Evolutionary conservation across 2,888 invertebrate genomes (phyloP), one percentile per base, ranked within the genome.

Genomic region (Corythucha ciliata): DNA sequence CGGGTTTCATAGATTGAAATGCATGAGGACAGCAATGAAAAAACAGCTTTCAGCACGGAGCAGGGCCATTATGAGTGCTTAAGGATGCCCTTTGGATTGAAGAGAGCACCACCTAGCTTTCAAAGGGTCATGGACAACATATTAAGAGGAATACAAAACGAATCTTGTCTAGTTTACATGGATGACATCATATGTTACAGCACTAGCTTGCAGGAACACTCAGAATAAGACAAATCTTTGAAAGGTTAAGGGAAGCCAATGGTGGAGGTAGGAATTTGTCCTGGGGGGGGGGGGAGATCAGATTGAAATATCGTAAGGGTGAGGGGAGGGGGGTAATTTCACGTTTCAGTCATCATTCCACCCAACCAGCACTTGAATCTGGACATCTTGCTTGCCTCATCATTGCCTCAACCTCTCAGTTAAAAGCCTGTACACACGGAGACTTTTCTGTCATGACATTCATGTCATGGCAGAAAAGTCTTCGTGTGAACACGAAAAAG

Each of bases 1-100:
- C 12, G 62, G 63, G 1, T 62, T 59, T 32, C 60, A 62, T 25
- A 61, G 45, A 59, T 62, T n/a, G 55, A 59, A 20, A 25, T 53
- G 29, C 20, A 29, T 8, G 20, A 32, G 4, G 27, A 24, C 2
- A 24, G 24, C 18, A 16, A 32, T 6, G 14, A 8, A 6, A 54
- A 47, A 48, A 54, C 51, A 3, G 51, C 46, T 10, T 54, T 52
- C 36, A 51, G 45, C 37, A 52, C 51, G 4, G 45, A 50, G 16
- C 39, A 21, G 2, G 45, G 45, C 16, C 54, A 54, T 22, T 44
- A 37, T 16, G 33, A 54, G 25, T 54, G 46, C 27, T 21, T 33
- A 10, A 20, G 47, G 10, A 36, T 47, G 36, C 47, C 47, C 2
- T 47, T 47, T 18, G 47, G 47, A 22, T 37, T 47, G 3, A 24